Percentiles rank a stretch among this genome's conserved stretches.
These are phyloP conservation scores for Eulemur coronatus DNA, from an alignment of 2,797 vertebrate genomes.

Conservation along the genomic window DNA sequence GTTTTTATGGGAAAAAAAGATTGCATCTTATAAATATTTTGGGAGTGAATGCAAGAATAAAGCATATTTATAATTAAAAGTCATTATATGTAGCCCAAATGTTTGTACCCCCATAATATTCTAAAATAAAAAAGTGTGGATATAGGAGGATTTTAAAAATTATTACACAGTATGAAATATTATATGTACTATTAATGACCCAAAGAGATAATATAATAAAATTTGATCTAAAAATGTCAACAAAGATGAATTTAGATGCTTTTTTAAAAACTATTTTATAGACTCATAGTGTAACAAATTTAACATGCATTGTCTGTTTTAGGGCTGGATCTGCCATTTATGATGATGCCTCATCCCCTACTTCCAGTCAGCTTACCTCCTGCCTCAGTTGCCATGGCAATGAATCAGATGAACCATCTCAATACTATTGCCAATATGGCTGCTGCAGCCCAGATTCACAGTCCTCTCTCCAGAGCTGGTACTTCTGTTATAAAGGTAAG, in stretches of 20 bases:
- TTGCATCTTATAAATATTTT: not conserved
- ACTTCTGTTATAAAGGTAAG: constrained; percentile 96
- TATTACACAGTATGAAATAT: not conserved
- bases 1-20: not conserved
- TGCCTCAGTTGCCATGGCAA: constrained; percentile 94
- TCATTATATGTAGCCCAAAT: no score
- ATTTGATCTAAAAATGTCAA: not conserved
- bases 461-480: constrained; percentile 90
- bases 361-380: constrained; percentile 94
- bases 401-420: constrained; percentile 97
- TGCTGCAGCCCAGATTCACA: constrained; percentile 92
- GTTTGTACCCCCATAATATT: no score
- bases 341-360: constrained; percentile 96
- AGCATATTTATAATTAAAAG: not conserved
- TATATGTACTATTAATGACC: not conserved
- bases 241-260: not conserved
- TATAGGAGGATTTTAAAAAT: not conserved
- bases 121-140: not conserved
- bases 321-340: constrained; percentile 95
- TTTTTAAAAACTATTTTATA: not conserved
- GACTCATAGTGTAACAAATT: not conserved
- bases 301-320: constrained; percentile 53
- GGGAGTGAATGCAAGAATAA: not conserved
- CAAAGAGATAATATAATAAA: not conserved
- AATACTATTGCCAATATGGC: constrained; percentile 94